phyloP scores from a whole-genome alignment of 2,888 invertebrate genomes.

The Hirtodrosophila cameraria region DNA sequence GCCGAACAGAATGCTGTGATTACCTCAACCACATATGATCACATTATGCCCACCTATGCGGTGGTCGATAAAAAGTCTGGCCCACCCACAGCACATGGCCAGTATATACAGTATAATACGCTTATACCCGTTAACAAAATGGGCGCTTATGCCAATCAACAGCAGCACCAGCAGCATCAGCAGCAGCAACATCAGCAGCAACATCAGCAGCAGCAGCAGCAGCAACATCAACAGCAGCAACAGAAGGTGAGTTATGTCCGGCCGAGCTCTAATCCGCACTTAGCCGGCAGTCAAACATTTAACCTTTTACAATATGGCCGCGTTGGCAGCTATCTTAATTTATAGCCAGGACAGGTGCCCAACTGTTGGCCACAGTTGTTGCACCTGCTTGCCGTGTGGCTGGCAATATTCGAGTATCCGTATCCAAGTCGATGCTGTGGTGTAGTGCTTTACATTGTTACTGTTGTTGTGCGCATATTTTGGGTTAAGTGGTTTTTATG shows the following conservation, averaged over 20 bases:
- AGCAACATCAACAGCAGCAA: conserved; percentile 64
- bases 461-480: conserved; percentile 54
- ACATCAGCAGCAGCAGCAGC: conserved; percentile 65
- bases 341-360: conserved; percentile 54
- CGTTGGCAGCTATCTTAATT: conserved; percentile 56
- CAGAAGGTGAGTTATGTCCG: conserved; percentile 77
- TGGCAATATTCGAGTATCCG: neutral
- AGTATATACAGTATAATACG: conserved; percentile 83
- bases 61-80: conserved; percentile 82
- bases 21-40: conserved; percentile 82
- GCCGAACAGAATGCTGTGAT: conserved; percentile 84
- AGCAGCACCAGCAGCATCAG: conserved; percentile 74
- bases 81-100: conserved; percentile 75
- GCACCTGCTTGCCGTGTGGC: conserved; percentile 6
- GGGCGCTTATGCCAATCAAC: conserved; percentile 81
- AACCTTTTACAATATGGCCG: conserved; percentile 76
- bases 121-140: conserved; percentile 84
- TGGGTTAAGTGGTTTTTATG: conserved; percentile 74
- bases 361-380: conserved; percentile 23
- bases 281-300: conserved; percentile 68
- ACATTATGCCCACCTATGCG: conserved; percentile 83
- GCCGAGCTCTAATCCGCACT: conserved; percentile 70
- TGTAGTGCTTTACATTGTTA: conserved; percentile 9
- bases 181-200: conserved; percentile 69
- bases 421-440: conserved; percentile 1